phyloP scores from a whole-genome alignment of 2,797 vertebrate genomes.

The Sardinella longiceps region DNA sequence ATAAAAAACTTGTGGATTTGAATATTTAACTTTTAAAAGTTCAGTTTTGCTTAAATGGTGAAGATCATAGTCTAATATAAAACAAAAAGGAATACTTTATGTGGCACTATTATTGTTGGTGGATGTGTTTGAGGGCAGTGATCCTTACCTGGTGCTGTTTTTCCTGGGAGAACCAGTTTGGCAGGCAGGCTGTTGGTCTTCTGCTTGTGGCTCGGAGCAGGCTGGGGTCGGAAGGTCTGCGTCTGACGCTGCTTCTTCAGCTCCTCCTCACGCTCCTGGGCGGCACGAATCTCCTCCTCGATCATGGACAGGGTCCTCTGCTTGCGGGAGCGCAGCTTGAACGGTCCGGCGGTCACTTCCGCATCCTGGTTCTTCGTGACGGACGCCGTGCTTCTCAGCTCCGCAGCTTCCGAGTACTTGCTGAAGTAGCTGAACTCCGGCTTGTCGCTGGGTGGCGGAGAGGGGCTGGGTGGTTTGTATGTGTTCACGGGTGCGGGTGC shows the following conservation, averaged over 20 bases:
- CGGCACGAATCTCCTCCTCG: conserved; percentile 96
- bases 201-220: conserved; percentile 63
- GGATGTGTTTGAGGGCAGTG: not conserved
- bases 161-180: conserved; percentile 78
- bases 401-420: conserved; percentile 95
- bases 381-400: conserved; percentile 90
- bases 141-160: conserved; percentile 88
- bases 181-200: conserved; percentile 82
- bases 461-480: conserved; percentile 60
- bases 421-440: conserved; percentile 94
- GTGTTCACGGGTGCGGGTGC: conserved; percentile 47
- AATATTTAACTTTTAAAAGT: too few species aligned
- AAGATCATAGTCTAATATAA: too few species aligned
- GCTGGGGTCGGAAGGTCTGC: conserved; percentile 68
- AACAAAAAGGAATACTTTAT: too few species aligned
- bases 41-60: too few species aligned
- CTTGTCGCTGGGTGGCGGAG: conserved; percentile 71
- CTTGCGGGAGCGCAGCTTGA: conserved; percentile 93
- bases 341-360: conserved; percentile 88
- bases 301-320: conserved; percentile 97
- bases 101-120: not conserved
- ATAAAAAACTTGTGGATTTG: too few species aligned
- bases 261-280: conserved; percentile 94
- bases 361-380: conserved; percentile 79
- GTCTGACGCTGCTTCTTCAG: conserved; percentile 87